Evolutionary conservation across 2,797 vertebrate species (phyloP).

Genomic region (Lagorchestes hirsutus): DNA sequence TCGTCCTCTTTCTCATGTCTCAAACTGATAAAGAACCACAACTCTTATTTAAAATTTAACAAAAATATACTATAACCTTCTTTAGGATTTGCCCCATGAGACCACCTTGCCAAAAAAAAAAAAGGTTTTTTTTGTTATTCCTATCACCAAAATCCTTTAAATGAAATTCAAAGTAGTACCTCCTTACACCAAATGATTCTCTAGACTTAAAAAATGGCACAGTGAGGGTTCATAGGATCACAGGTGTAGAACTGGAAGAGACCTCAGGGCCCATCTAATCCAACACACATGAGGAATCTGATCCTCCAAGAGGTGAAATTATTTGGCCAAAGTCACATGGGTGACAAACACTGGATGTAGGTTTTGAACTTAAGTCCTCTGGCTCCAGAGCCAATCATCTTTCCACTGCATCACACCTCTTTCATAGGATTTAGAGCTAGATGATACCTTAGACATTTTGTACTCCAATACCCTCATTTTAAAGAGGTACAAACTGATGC

Average conservation of each 20-base stretch:
- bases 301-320: background rate
- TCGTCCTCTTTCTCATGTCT: slow-evolving; percentile 1
- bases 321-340: background rate
- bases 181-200: slow-evolving; percentile 42
- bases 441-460: background rate
- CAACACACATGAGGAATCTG: background rate
- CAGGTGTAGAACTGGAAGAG: background rate
- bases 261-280: background rate
- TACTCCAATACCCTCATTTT: background rate
- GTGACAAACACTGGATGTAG: background rate
- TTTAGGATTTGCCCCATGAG: background rate
- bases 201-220: slow-evolving; percentile 15
- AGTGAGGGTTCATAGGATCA: background rate
- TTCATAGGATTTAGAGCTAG: background rate
- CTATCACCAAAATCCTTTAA: background rate
- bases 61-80: slow-evolving; percentile 29
- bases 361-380: background rate
- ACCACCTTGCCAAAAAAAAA: background rate
- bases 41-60: slow-evolving; percentile 43
- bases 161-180: background rate
- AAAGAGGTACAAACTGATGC: background rate
- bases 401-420: background rate
- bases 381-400: background rate
- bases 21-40: slow-evolving; percentile 49
- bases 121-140: background rate